A percentile compares a stretch with the other conserved stretches of the same genome.
phyloP scores from a whole-genome alignment of 1,140 invertebrate genomes.

The Philaenus spumarius region DNA sequence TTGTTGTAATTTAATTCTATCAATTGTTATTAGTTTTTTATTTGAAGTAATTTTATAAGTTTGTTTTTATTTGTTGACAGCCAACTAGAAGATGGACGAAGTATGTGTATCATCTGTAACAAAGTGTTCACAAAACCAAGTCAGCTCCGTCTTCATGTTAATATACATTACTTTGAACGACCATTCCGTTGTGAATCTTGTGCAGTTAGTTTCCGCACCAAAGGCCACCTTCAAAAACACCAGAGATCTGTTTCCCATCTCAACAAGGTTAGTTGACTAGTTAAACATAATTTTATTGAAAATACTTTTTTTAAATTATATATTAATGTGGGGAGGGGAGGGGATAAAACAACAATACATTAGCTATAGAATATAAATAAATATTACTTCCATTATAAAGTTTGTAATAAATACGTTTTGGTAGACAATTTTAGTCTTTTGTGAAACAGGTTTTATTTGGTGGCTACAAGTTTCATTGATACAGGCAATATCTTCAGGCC shows the following conservation, averaged over 20 bases:
- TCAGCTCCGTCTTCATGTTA: conserved; percentile 85
- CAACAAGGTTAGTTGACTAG: conserved; percentile 75
- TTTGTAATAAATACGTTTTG: too few relatives aligned
- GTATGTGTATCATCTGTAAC: conserved; percentile 80
- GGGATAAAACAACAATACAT: too few relatives aligned
- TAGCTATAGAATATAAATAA: too few relatives aligned
- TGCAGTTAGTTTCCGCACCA: conserved; percentile 82
- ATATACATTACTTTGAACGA: conserved; percentile 93
- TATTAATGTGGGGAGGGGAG: too few relatives aligned
- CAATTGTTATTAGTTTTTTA: not conserved
- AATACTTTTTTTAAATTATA: too few relatives aligned
- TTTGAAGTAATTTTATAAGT: conserved; percentile 1
- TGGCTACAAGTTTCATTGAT: too few relatives aligned
- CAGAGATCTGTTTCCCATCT: conserved; percentile 83
- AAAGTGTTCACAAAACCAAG: conserved; percentile 87
- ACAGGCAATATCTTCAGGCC: too few relatives aligned
- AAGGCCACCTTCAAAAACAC: conserved; percentile 88
- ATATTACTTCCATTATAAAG: too few relatives aligned
- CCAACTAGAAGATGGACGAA: conserved; percentile 68
- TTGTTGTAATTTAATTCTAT: too few relatives aligned
- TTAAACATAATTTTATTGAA: too few relatives aligned
- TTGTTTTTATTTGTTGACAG: conserved; percentile 35
- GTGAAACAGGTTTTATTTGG: too few relatives aligned
- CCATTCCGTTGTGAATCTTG: conserved; percentile 88
- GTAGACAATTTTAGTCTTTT: too few relatives aligned